Percentiles rank a stretch among this genome's conserved stretches.
These are phyloP conservation scores for Galleria mellonella DNA, from an alignment of 1,140 invertebrate species.

Conservation along the genomic window DNA sequence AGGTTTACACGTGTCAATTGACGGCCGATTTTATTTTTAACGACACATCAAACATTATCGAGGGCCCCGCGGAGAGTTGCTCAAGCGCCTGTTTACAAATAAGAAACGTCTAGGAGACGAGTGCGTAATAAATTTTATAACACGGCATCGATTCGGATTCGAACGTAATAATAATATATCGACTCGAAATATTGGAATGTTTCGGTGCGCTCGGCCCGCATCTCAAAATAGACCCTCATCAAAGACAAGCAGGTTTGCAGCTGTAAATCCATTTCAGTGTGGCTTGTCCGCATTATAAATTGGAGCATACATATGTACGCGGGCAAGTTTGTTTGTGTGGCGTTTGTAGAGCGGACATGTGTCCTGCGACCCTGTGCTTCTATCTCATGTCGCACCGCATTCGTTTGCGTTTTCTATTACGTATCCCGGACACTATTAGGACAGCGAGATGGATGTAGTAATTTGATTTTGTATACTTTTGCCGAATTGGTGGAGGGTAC, in stretches of 20 bases:
- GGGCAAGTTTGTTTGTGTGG: constrained; percentile 36
- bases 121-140: constrained; percentile 73
- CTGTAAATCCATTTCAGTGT: constrained; percentile 73
- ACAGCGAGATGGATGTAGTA: constrained; percentile 51
- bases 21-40: constrained; percentile 67
- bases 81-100: constrained; percentile 68
- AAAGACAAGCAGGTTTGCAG: constrained; percentile 73
- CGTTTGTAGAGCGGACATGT: constrained; percentile 19
- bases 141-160: constrained; percentile 64
- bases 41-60: constrained; percentile 71
- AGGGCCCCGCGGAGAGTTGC: constrained; percentile 42
- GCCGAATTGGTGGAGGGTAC: constrained; percentile 40
- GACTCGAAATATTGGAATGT: constrained; percentile 68
- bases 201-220: constrained; percentile 59
- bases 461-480: constrained; percentile 56
- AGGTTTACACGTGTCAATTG: constrained; percentile 62
- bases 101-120: constrained; percentile 63
- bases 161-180: constrained; percentile 73
- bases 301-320: constrained; percentile 40
- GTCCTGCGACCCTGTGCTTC: constrained; percentile 41
- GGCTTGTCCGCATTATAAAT: constrained; percentile 71
- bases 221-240: constrained; percentile 72
- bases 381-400: constrained; percentile 41
- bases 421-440: constrained; percentile 49
- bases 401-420: constrained; percentile 64